A percentile compares a stretch with the other conserved stretches of the same genome.
These are phyloP conservation scores for Andricus curvator DNA, from an alignment of 2,888 invertebrate genomes.

Conservation along the genomic window DNA sequence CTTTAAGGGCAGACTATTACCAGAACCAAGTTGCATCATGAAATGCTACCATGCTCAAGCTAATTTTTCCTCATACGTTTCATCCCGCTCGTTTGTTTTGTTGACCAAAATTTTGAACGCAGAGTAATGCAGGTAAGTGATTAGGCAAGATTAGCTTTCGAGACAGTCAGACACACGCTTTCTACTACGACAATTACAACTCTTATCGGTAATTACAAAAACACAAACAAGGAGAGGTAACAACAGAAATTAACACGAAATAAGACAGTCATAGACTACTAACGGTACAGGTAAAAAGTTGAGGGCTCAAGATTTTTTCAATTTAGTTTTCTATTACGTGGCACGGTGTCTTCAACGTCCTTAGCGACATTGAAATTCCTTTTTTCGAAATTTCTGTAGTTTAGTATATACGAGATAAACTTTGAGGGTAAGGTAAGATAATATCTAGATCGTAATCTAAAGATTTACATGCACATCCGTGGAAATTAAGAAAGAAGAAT, in stretches of 20 bases:
- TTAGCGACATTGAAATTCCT: constrained; percentile 39
- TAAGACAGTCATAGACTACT: constrained; percentile 50
- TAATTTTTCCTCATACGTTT: constrained; percentile 24
- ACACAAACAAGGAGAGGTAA: constrained; percentile 48
- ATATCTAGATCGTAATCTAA: not conserved
- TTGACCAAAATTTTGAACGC: constrained; percentile 25
- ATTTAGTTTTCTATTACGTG: constrained; percentile 8
- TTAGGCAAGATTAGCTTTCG: constrained; percentile 43
- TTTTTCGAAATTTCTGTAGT: constrained; percentile 59
- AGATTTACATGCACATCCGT: not conserved
- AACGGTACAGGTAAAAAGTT: constrained; percentile 38
- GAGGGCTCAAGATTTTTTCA: constrained; percentile 38
- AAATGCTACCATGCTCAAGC: constrained; percentile 18
- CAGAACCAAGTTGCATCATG: constrained; percentile 38
- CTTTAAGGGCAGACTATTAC: constrained; percentile 38
- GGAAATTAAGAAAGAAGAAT: not conserved
- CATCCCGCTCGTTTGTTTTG: constrained; percentile 23
- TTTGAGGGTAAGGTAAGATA: constrained; percentile 28
- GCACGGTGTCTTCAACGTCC: constrained; percentile 9
- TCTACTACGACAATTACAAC: constrained; percentile 52
- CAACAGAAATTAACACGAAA: constrained; percentile 46
- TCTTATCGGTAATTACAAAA: constrained; percentile 42
- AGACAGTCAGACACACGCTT: constrained; percentile 58
- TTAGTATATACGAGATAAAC: constrained; percentile 50
- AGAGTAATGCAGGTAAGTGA: constrained; percentile 50